These are phyloP conservation scores for Acromyrmex charruanus DNA, from an alignment of 1,140 invertebrate genomes.

Conservation along the genomic window DNA sequence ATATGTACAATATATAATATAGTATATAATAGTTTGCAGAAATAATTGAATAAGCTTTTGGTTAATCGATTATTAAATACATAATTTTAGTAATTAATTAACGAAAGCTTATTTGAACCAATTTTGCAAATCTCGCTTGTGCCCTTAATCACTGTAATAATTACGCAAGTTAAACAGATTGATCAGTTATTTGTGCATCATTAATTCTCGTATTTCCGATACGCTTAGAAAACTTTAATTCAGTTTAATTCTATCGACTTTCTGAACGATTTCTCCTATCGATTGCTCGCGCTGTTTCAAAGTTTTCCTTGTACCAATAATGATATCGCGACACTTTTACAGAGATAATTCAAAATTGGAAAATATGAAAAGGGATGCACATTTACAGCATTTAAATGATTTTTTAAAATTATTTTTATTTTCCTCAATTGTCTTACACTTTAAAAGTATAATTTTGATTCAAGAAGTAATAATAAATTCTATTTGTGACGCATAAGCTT, in stretches of 20 bases:
- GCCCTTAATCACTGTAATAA: not conserved
- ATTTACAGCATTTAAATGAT: not conserved
- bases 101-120: not conserved
- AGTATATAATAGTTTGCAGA: not conserved
- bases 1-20: no score
- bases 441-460: not conserved
- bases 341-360: not conserved
- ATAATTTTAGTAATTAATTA: slow-evolving; percentile 13
- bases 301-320: slow-evolving; percentile 18
- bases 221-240: slow-evolving; percentile 28
- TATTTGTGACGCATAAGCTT: not conserved
- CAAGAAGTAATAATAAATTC: not conserved
- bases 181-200: slow-evolving; percentile 33
- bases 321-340: not conserved
- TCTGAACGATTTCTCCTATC: slow-evolving; percentile 25
- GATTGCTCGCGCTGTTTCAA: not conserved
- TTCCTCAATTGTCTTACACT: not conserved
- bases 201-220: not conserved
- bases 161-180: slow-evolving; percentile 6
- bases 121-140: slow-evolving; percentile 10
- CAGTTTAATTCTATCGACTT: slow-evolving; percentile 38
- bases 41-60: not conserved
- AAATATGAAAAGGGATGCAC: not conserved
- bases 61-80: slow-evolving; percentile 8
- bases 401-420: not conserved